Conservation (phyloP, 2,113 vertebrate genomes). For the Machaerirhynchus nigripectus region DNA sequence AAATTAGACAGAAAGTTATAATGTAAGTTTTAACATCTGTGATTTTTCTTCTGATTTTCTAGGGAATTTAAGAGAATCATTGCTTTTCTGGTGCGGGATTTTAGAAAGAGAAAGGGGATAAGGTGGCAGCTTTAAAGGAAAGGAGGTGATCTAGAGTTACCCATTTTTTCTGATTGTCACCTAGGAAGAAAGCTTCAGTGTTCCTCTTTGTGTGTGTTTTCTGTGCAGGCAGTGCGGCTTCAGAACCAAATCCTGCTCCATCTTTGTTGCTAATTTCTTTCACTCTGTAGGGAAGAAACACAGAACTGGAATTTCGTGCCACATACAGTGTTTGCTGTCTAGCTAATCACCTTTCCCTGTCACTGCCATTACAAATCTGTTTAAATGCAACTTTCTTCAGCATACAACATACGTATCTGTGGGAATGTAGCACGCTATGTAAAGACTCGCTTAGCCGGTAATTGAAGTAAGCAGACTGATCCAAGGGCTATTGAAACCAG, state of each 20-base stretch:
- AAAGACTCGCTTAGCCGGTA: neutral
- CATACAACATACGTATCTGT: conserved; percentile 8
- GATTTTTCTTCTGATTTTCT: neutral
- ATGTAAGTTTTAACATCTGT: neutral
- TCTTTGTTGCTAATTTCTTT: neutral
- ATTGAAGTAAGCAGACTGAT: conserved; percentile 26
- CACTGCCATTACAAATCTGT: neutral
- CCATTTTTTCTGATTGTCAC: neutral
- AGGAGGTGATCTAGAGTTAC: neutral
- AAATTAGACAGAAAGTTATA: neutral
- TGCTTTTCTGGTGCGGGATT: neutral
- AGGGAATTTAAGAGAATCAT: neutral
- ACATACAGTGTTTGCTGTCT: neutral
- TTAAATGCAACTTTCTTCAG: conserved; percentile 8
- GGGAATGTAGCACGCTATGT: neutral
- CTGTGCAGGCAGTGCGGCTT: neutral
- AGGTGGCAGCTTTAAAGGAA: neutral
- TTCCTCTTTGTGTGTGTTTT: neutral
- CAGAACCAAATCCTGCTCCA: neutral
- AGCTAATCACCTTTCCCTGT: neutral
- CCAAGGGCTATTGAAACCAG: conserved; percentile 33
- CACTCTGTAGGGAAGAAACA: neutral
- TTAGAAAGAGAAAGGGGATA: neutral
- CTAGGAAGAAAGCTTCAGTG: neutral
- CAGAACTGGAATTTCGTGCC: neutral